Base-by-base conservation (phyloP, 35 echinoderm and acorn worm genomes). In the Strongylocentrotus purpuratus region DNA sequence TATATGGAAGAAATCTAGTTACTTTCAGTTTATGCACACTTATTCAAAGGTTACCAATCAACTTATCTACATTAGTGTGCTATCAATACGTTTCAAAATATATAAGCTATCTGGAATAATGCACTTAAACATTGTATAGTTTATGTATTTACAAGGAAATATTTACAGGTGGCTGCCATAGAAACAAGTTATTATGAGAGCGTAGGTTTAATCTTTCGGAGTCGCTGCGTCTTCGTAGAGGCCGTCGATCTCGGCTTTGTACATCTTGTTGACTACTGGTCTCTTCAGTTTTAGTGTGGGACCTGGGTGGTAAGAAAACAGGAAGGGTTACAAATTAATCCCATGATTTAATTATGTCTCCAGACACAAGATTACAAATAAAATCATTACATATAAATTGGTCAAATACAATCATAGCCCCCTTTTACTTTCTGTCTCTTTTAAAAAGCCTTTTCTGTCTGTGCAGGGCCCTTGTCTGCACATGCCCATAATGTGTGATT, bases 251-350 rank as follows among this genome's bases (percentile, higher is more conserved):
- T 90, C 17, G 9, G 90, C 88, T 31, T 94, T 85, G 87, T 99
- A 99, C 93, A 96, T 97, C 94, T 99, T 99, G 32, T 92, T 88
- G n/a, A 99, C 98, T 0, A 99, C 89, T 46, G 97, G 98, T 96
- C 98, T 95, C 46, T 99, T 99, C 71, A 99, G 88, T 92, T 99
- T 99, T 94, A 99, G 94, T 10, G 98, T 99, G 47, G 98, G 98
- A 22, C 98, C 98, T 99, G 92, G 18, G 58, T 46, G 55, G 22
- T 31, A n/a, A 95, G 31, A 85, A 90, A 85, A 94, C 31, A 89
- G 46, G 48, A 92, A 97, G 10, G 12, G 88, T 58, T 25, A 32
- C 12, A 88, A 86, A 20, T 28, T 46, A 3, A 86, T 70, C 35
- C 0, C 33, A 33, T 93, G 31, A 7, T n/a, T 20, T 32, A 31